A percentile compares a stretch with the other conserved stretches of the same genome.
These are phyloP conservation scores for Cervus canadensis DNA, from an alignment of 2,113 vertebrate species.

Conservation along the genomic window DNA sequence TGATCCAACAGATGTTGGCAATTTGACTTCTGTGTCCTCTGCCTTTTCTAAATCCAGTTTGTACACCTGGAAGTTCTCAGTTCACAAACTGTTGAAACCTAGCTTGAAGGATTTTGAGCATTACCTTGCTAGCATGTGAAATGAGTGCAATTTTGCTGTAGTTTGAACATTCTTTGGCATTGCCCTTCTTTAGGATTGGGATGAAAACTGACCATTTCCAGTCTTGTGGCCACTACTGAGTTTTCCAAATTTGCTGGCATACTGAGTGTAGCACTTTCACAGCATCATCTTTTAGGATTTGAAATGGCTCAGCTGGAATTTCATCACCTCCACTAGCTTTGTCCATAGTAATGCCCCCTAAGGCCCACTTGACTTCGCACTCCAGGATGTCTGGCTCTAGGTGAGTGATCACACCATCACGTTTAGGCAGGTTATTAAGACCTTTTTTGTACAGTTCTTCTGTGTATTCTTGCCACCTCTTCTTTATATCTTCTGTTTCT, in stretches of 20 bases:
- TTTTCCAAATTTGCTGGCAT: background rate
- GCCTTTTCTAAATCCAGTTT: background rate
- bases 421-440: background rate
- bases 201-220: background rate
- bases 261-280: background rate
- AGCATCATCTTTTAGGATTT: background rate
- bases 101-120: background rate
- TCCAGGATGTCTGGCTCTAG: background rate
- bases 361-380: background rate
- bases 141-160: background rate
- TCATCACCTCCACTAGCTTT: background rate
- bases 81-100: background rate
- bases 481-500: background rate
- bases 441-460: background rate
- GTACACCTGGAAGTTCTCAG: background rate
- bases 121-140: background rate
- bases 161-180: background rate
- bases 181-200: background rate
- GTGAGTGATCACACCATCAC: background rate
- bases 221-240: background rate
- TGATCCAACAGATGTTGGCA: background rate
- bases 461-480: background rate
- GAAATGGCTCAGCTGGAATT: background rate
- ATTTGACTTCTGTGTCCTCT: background rate
- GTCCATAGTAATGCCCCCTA: background rate